These are phyloP conservation scores for Helogale parvula DNA, from an alignment of 2,113 vertebrate genomes.

Conservation along the genomic window DNA sequence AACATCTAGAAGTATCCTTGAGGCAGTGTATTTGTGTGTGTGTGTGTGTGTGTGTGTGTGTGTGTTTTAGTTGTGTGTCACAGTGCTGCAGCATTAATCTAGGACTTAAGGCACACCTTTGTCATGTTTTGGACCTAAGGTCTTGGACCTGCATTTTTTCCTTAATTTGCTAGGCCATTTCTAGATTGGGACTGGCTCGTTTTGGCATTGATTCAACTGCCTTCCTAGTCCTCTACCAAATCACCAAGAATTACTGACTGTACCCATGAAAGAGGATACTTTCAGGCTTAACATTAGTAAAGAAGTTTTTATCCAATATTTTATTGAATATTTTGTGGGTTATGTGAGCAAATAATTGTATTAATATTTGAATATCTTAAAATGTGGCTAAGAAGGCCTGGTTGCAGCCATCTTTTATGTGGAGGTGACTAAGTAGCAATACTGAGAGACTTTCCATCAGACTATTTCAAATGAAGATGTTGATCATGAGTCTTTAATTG, in stretches of 20 bases:
- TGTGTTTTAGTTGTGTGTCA: not conserved
- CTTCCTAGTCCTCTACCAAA: not conserved
- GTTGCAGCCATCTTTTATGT: not conserved
- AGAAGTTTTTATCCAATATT: not conserved
- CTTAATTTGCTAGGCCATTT: not conserved
- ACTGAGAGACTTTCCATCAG: not conserved
- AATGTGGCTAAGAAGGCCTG: not conserved
- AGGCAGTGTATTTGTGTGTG: not conserved
- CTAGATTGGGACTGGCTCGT: not conserved
- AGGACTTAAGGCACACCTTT: not conserved
- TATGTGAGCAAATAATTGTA: not conserved
- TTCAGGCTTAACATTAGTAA: not conserved
- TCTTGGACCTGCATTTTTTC: not conserved
- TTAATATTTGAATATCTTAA: not conserved
- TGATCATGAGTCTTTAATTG: not conserved
- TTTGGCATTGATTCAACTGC: not conserved
- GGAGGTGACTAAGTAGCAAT: not conserved
- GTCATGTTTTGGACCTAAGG: accelerated
- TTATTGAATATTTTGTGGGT: not conserved
- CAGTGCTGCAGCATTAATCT: not conserved
- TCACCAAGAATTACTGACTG: not conserved
- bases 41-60: not conserved
- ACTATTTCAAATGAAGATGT: not conserved
- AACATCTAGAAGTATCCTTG: not conserved
- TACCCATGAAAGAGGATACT: not conserved